These are phyloP conservation scores for Panurus biarmicus DNA, from an alignment of 2,113 vertebrate genomes.

Conservation along the genomic window DNA sequence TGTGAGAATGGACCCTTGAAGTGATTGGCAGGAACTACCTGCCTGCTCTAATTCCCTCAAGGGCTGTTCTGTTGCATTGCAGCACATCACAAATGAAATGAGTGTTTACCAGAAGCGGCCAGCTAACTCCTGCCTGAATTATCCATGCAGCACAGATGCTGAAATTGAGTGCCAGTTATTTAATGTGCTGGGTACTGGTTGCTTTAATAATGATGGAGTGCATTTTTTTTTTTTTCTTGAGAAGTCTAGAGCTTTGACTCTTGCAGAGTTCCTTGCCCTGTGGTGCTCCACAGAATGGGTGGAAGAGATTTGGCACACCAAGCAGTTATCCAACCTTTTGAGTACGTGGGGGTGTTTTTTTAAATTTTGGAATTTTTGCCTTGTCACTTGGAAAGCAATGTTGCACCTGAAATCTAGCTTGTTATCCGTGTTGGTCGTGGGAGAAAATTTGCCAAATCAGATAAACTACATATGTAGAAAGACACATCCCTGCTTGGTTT, in stretches of 20 bases:
- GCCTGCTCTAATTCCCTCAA: not conserved
- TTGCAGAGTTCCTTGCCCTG: not conserved
- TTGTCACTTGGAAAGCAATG: not conserved
- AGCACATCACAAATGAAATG: not conserved
- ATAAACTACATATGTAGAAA: not conserved
- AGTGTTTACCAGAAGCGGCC: not conserved
- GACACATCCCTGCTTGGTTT: not conserved
- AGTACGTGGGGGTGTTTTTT: too few species aligned
- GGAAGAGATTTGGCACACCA: not conserved
- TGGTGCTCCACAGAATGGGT: not conserved
- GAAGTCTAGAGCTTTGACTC: not conserved
- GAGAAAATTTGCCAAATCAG: not conserved
- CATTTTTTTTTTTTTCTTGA: not conserved
- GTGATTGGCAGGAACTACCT: not conserved
- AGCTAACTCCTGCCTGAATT: not conserved
- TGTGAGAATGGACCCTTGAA: not conserved
- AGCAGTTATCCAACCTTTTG: not conserved
- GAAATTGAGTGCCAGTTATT: not conserved
- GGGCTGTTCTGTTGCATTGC: constrained; percentile 5
- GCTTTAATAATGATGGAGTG: not conserved
- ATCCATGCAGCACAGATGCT: not conserved
- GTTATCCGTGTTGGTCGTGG: not conserved
- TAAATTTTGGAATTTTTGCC: not conserved
- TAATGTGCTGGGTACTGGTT: not conserved
- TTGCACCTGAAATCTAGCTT: not conserved